Conservation (phyloP, 2,113 vertebrate species). For the Hemibagrus wyckioides region DNA sequence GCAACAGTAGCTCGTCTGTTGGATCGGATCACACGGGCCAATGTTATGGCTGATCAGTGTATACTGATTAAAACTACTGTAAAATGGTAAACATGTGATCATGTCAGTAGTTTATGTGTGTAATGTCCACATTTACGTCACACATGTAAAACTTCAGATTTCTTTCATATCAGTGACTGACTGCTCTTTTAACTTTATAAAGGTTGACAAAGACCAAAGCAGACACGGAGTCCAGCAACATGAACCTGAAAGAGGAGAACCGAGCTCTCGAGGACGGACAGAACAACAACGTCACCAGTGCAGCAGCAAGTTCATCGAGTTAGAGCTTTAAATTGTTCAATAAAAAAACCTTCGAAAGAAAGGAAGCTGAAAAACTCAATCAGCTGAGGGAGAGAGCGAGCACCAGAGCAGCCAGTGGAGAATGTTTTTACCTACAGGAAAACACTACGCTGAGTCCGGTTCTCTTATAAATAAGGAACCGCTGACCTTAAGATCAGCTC, state of each 20-base stretch:
- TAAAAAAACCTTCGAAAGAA: background rate
- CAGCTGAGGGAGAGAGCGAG: background rate
- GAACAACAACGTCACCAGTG: slow-evolving; percentile 74
- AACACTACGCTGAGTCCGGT: background rate
- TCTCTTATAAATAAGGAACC: background rate
- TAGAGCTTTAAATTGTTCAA: background rate
- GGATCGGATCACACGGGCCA: no score
- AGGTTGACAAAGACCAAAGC: slow-evolving; percentile 67
- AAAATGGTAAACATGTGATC: no score
- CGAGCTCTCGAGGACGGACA: slow-evolving; percentile 74
- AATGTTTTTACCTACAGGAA: background rate
- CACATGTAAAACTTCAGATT: no score
- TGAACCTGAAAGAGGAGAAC: slow-evolving; percentile 64
- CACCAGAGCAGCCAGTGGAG: background rate
- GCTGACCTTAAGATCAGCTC: background rate
- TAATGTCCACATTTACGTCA: no score
- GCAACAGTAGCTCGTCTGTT: no score
- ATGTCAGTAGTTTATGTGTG: no score
- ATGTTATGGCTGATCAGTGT: no score
- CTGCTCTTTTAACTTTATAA: slow-evolving; percentile 28
- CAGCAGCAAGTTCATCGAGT: slow-evolving; percentile 19
- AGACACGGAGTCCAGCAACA: slow-evolving; percentile 59
- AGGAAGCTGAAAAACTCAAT: background rate
- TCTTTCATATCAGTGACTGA: no score
- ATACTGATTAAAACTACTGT: no score